Conservation (phyloP, 2,113 vertebrate genomes). For the Pterocles gutturalis region DNA sequence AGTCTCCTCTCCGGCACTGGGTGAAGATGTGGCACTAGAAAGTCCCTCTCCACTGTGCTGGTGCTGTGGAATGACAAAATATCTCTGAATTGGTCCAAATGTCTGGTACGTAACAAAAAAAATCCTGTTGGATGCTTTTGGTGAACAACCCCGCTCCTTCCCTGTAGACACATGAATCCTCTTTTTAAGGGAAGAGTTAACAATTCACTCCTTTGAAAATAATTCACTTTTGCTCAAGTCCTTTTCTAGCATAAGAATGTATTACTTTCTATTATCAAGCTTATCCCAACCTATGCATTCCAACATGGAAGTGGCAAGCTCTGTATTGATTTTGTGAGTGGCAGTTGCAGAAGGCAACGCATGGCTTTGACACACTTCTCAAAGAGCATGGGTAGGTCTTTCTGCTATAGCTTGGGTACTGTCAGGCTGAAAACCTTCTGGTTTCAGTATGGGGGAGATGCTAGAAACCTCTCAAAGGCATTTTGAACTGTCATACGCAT, state of each 20-base stretch:
- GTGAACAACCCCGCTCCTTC: not conserved
- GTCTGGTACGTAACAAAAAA: not conserved
- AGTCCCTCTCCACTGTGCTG: not conserved
- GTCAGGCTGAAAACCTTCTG: not conserved
- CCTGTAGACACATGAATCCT: not conserved
- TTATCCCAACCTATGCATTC: not conserved
- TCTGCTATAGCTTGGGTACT: not conserved
- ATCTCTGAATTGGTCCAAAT: not conserved
- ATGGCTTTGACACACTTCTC: not conserved
- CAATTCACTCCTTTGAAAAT: not conserved
- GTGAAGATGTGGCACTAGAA: not conserved
- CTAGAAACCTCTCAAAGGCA: not conserved
- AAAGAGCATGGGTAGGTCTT: not conserved
- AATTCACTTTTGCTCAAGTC: not conserved
- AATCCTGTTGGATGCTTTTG: not conserved
- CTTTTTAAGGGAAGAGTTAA: not conserved
- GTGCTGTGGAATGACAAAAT: not conserved
- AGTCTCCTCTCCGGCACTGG: not conserved
- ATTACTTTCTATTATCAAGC: not conserved
- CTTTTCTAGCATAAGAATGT: not conserved
- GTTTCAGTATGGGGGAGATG: not conserved
- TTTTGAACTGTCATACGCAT: not conserved
- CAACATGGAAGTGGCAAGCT: not conserved
- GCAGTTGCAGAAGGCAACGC: not conserved
- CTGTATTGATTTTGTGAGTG: not conserved